Evolutionary conservation across 2,797 vertebrate genomes (phyloP).

Genomic region (Acrossocheilus wenchowensis): DNA sequence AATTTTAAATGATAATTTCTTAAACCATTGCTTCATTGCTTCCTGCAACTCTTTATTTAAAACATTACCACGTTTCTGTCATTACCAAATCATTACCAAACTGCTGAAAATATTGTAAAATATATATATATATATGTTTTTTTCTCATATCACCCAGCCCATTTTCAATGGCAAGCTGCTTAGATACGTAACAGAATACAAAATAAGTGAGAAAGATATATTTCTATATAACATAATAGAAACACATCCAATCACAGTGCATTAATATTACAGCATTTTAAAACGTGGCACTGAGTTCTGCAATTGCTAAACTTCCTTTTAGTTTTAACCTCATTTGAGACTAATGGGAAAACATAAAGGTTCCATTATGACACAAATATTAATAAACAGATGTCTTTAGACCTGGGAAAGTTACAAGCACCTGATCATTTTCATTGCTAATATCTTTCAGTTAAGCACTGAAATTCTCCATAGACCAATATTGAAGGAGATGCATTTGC

Average conservation of each 20-base stretch:
- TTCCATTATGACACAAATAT: not conserved
- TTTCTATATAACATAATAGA: not conserved
- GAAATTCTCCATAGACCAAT: not conserved
- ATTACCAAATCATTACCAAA: no score
- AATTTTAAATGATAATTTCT: not conserved
- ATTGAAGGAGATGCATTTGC: not conserved
- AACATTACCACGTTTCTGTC: no score
- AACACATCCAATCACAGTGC: not conserved
- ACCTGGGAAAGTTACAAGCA: not conserved
- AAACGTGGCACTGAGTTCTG: not conserved
- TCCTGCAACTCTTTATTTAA: not conserved
- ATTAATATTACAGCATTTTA: not conserved
- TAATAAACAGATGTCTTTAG: not conserved
- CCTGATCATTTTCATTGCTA: not conserved
- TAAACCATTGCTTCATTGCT: not conserved
- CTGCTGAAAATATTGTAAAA: no score
- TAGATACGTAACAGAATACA: no score
- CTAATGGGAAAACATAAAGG: not conserved
- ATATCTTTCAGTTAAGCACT: constrained; percentile 7
- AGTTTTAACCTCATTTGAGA: not conserved
- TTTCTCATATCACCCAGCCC: no score
- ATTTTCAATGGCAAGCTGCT: no score
- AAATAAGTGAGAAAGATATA: not conserved
- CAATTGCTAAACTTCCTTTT: not conserved
- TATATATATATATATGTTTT: no score